phyloP scores from a whole-genome alignment of 2,888 invertebrate species.

The Phaedon cochleariae region DNA sequence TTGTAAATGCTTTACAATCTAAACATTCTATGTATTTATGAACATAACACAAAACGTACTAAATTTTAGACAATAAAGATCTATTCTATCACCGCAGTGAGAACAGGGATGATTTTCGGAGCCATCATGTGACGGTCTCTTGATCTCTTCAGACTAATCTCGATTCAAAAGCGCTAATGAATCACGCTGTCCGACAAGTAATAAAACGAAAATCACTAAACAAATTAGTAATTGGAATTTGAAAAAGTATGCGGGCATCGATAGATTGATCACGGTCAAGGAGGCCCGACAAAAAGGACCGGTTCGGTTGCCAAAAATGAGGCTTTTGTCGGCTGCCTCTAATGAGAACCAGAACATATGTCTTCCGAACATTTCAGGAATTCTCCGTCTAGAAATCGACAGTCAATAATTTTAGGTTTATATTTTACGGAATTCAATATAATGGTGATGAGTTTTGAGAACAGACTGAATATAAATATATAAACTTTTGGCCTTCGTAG shows the following conservation, averaged over 20 bases:
- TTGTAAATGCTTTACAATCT: too few relatives aligned
- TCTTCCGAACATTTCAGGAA: slow-evolving; percentile 52
- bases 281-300: slow-evolving; percentile 49
- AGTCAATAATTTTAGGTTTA: slow-evolving; percentile 39
- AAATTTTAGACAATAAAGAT: too few relatives aligned
- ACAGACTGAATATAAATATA: too few relatives aligned
- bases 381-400: slow-evolving; percentile 40
- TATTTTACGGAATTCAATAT: slow-evolving; percentile 34
- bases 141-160: too few relatives aligned
- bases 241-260: slow-evolving; percentile 41
- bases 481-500: too few relatives aligned
- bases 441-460: background rate
- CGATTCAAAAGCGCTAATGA: slow-evolving; percentile 3
- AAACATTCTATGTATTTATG: too few relatives aligned
- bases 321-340: slow-evolving; percentile 57
- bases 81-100: too few relatives aligned
- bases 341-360: slow-evolving; percentile 56
- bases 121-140: too few relatives aligned
- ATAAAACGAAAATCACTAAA: slow-evolving; percentile 29
- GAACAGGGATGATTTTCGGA: too few relatives aligned
- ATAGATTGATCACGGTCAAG: slow-evolving; percentile 51
- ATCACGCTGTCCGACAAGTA: background rate
- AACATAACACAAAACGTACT: too few relatives aligned
- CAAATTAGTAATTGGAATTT: slow-evolving; percentile 45
- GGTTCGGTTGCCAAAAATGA: slow-evolving; percentile 57